Base-by-base conservation (phyloP, 2,888 invertebrate genomes). In the Masnerella sp. region DNA sequence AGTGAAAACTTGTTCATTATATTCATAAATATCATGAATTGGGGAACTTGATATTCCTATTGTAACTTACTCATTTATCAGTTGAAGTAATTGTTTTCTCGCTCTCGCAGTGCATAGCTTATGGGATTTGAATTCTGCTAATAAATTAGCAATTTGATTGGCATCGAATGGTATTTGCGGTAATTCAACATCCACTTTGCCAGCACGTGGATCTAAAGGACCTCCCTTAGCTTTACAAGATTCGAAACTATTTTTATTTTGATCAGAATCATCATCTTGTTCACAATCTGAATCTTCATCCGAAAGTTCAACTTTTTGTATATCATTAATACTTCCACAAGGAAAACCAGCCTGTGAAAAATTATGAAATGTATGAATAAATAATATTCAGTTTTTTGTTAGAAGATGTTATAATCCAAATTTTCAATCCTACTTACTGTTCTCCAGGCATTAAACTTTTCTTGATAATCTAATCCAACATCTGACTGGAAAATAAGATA, bases 181-280 rank as follows among this genome's bases (percentile, higher is more conserved):
- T 76, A 96, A 90, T 43, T 89, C 89, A 2, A 95, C 95, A 87
- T 95, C 90, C 0, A 95, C 93, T 58, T 91, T 90, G 0, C 96
- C 96, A 1, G 96, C 96, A 43, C 96, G 89, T 0, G 95, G 95
- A 89, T 96, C 96, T 14, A 93, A 82, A 67, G 11, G 34, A 2
- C 14, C n/a, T n/a, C 49, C 73, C 52, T 83, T 84, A 28, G n/a
- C n/a, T n/a, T n/a, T n/a, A n/a, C n/a, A n/a, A n/a, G n/a, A n/a
- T n/a, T n/a, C n/a, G n/a, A n/a, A n/a, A n/a, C n/a, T n/a, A n/a
- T n/a, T n/a, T n/a, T n/a, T n/a, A n/a, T n/a, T n/a, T n/a, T n/a
- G n/a, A n/a, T n/a, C n/a, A n/a, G n/a, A n/a, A n/a, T 34, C 32
- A 3, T 84, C 82, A 11, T 81, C 83, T 4, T 87, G 88, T 25